Base-by-base conservation (phyloP, 2,888 invertebrate genomes). In the Sinodicranocentrus sp. region DNA sequence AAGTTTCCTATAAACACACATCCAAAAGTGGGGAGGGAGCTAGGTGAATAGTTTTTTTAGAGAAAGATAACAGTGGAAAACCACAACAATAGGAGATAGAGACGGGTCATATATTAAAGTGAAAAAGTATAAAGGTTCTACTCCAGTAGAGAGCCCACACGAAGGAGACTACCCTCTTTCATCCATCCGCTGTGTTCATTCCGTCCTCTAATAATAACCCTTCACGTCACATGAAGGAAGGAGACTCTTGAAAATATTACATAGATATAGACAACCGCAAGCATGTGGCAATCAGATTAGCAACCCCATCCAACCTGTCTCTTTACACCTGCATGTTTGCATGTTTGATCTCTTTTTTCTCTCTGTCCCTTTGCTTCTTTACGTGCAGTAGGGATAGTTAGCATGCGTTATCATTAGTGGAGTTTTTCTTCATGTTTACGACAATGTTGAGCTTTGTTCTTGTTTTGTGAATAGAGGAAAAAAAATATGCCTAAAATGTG, bases 241-340 rank as follows among this genome's bases (percentile, higher is more conserved):
- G 68, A 73, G 75, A 61, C 73, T 80, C 73, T 82, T 61, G 43
- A 73, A 68, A 82, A 59, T 44, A 75, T 82, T 48, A 78, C 54
- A 33, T 28, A 67, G 59, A 72, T 80, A 75, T 33, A 70, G 76
- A 75, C 73, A 76, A 76, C 82, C 82, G 65, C 82, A 82, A 82
- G 82, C 76, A 82, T 82, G 82, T 76, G 82, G 76, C 82, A 82
- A 82, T 82, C 82, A 82, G 82, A 82, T 82, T 82, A 82, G 82
- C 76, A 82, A 76, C 82, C 82, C 82, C 70, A 76, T 82, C 82
- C 76, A 82, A 82, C 82, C 82, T 82, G 82, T 82, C 82, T 70
- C 75, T 76, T 82, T 82, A 76, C 82, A 82, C 82, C 82, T 82
- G 82, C 82, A 82, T 82, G 82, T 75, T 82, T 82, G 76, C 82